Evolutionary conservation across 1,140 invertebrate species (phyloP).

Genomic region (Macrotrachela quadricornifera): DNA sequence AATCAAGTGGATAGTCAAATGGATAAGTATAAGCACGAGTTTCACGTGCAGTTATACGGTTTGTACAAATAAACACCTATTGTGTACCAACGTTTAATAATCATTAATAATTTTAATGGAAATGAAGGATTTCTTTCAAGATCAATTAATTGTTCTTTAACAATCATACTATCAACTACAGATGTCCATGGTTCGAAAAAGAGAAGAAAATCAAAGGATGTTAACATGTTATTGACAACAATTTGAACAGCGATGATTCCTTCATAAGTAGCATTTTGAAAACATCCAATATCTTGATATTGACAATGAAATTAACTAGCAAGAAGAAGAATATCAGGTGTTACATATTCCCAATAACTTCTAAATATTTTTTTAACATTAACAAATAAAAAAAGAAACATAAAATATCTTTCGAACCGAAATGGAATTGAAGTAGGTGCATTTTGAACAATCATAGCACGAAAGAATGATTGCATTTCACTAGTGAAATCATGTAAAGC

Average conservation of each 20-base stretch:
- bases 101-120: too few relatives aligned
- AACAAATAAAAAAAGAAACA: too few relatives aligned
- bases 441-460: too few relatives aligned
- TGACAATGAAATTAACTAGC: not conserved
- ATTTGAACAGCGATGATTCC: slow-evolving; percentile 4
- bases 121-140: too few relatives aligned
- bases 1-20: slow-evolving; percentile 4
- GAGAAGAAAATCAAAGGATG: slow-evolving; percentile 1
- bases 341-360: too few relatives aligned
- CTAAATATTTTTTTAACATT: too few relatives aligned
- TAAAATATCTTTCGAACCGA: too few relatives aligned
- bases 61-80: slow-evolving; percentile 3
- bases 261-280: not conserved
- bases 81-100: slow-evolving; percentile 1
- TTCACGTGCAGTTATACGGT: too few relatives aligned
- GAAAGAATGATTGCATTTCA: too few relatives aligned
- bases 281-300: not conserved
- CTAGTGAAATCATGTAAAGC: too few relatives aligned
- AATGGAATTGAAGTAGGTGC: too few relatives aligned
- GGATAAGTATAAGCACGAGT: not conserved
- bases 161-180: not conserved
- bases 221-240: not conserved
- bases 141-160: slow-evolving; percentile 5
- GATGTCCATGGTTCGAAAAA: slow-evolving; percentile 8
- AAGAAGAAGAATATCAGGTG: too few relatives aligned